phyloP scores from a whole-genome alignment of 2,113 vertebrate genomes.

The Maccullochella peelii region DNA sequence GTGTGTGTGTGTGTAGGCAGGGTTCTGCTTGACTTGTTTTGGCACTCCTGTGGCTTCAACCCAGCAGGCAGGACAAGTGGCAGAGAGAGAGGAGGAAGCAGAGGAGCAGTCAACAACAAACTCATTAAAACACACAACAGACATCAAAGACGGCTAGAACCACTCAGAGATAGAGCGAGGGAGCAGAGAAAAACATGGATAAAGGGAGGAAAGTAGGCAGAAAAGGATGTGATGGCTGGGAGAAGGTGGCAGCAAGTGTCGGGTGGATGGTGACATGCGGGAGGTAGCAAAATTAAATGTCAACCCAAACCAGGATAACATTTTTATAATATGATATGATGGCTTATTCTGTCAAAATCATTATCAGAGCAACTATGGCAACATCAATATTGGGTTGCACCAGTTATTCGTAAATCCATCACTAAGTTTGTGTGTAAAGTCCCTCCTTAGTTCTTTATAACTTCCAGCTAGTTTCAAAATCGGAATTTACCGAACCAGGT shows the following conservation, averaged over 20 bases:
- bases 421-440: background rate
- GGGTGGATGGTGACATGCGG: constrained; percentile 9
- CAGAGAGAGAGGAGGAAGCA: constrained; percentile 8
- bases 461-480: background rate
- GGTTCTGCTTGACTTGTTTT: constrained; percentile 24
- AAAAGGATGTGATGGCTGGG: constrained; percentile 42
- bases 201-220: constrained; percentile 18
- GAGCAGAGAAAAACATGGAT: constrained; percentile 33
- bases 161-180: constrained; percentile 12
- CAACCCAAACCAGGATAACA: background rate
- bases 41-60: constrained; percentile 33
- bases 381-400: background rate
- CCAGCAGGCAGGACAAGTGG: constrained; percentile 25
- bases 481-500: background rate
- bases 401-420: background rate
- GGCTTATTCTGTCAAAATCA: background rate
- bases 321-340: constrained; percentile 2
- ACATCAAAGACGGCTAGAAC: constrained; percentile 62
- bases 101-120: constrained; percentile 62
- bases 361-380: background rate
- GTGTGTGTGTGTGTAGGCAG: background rate
- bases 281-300: background rate
- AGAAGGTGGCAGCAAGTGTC: constrained; percentile 35
- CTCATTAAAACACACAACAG: constrained; percentile 79
- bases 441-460: background rate